A percentile compares a stretch with the other conserved stretches of the same genome.
These are phyloP conservation scores for Pomatorhinus ruficollis DNA, from an alignment of 2,113 vertebrate species.

Conservation along the genomic window DNA sequence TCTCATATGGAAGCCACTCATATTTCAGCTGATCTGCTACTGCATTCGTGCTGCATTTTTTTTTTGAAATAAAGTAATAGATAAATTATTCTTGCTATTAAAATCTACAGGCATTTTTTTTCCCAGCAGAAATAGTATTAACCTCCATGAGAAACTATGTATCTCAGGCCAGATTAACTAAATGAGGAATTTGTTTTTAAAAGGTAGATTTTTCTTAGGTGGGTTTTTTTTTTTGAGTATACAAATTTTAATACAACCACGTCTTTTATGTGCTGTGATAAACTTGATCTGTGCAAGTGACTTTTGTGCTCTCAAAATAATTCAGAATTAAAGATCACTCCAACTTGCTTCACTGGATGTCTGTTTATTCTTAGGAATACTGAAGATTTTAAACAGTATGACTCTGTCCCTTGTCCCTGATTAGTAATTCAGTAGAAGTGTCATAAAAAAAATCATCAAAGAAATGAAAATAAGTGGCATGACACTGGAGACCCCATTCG, in stretches of 20 bases:
- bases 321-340: constrained; percentile 17
- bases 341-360: constrained; percentile 45
- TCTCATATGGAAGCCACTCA: neutral
- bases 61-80: neutral
- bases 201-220: neutral
- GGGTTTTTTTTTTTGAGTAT: neutral
- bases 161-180: neutral
- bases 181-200: neutral
- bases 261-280: neutral
- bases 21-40: neutral
- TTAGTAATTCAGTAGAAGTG: constrained; percentile 62
- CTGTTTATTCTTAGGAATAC: constrained; percentile 52
- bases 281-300: neutral
- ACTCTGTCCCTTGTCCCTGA: constrained; percentile 53
- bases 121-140: neutral
- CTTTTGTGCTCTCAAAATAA: constrained; percentile 45
- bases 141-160: neutral
- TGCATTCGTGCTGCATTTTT: neutral
- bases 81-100: neutral
- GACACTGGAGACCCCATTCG: constrained; percentile 51
- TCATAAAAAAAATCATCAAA: constrained; percentile 60
- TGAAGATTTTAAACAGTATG: constrained; percentile 63
- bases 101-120: neutral
- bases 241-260: neutral
- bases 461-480: constrained; percentile 66